Percentiles rank a stretch among this genome's conserved stretches.
Evolutionary conservation across 2,113 vertebrate species (phyloP).

Genomic region (Entomyzon cyanotis): DNA sequence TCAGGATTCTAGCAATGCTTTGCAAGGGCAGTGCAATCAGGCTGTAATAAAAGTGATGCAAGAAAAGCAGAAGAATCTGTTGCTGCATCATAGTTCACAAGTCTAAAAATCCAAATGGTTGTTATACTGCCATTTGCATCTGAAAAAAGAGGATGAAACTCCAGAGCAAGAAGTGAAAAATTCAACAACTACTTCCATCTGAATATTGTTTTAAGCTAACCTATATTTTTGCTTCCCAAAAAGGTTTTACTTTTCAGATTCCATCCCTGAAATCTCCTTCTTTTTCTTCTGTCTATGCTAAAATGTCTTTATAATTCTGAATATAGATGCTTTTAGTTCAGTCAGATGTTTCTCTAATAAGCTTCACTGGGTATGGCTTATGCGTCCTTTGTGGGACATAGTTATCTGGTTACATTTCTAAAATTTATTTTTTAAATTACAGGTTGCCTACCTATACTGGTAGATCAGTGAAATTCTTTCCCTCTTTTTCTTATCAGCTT

Average conservation of each 20-base stretch:
- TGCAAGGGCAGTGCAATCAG: not conserved
- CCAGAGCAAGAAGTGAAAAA: not conserved
- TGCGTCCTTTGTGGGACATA: not conserved
- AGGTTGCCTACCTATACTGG: not conserved
- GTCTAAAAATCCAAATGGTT: not conserved
- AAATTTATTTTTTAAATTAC: not conserved
- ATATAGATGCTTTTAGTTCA: not conserved
- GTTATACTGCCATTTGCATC: not conserved
- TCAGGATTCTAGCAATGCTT: not conserved
- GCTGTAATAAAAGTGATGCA: not conserved
- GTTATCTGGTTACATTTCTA: not conserved
- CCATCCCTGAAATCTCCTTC: not conserved
- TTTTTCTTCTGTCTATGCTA: not conserved
- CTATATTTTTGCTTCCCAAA: not conserved
- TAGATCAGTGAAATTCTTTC: not conserved
- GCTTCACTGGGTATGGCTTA: not conserved
- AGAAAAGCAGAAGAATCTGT: not conserved
- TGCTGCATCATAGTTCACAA: not conserved
- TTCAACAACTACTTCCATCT: not conserved
- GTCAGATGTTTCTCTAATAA: not conserved
- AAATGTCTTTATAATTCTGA: not conserved
- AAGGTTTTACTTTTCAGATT: not conserved
- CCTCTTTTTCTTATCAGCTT: not conserved
- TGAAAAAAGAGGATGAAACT: not conserved
- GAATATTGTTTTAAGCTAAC: not conserved